Evolutionary conservation across 2,113 vertebrate species (phyloP).

Genomic region (Nettapus auritus): DNA sequence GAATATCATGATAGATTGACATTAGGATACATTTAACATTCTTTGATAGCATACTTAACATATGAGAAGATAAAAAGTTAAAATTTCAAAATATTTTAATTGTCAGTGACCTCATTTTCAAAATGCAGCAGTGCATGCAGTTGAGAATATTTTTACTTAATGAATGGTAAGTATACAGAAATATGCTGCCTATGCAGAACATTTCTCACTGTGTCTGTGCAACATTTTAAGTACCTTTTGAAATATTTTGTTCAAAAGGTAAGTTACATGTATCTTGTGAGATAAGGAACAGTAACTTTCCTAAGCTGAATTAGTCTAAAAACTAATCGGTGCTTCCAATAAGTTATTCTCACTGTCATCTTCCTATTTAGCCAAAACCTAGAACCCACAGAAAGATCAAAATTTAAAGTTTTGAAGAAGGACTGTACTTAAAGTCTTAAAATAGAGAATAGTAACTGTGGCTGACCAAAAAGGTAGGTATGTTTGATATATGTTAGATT

Average conservation of each 20-base stretch:
- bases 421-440: not conserved
- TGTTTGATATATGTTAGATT: not conserved
- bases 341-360: not conserved
- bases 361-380: not conserved
- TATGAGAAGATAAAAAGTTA: not conserved
- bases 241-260: not conserved
- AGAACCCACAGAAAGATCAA: not conserved
- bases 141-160: not conserved
- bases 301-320: not conserved
- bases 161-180: not conserved
- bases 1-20: not conserved
- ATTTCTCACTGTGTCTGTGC: not conserved
- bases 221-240: not conserved
- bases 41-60: not conserved
- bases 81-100: not conserved
- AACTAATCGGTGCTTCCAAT: not conserved
- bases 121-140: not conserved
- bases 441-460: not conserved
- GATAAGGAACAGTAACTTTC: not conserved
- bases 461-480: not conserved
- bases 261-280: not conserved
- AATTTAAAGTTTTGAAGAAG: not conserved
- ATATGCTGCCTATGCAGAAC: not conserved
- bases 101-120: not conserved
- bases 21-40: not conserved